These are phyloP conservation scores for Dicrurus megarhynchus DNA, from an alignment of 2,113 vertebrate genomes.

Conservation along the genomic window DNA sequence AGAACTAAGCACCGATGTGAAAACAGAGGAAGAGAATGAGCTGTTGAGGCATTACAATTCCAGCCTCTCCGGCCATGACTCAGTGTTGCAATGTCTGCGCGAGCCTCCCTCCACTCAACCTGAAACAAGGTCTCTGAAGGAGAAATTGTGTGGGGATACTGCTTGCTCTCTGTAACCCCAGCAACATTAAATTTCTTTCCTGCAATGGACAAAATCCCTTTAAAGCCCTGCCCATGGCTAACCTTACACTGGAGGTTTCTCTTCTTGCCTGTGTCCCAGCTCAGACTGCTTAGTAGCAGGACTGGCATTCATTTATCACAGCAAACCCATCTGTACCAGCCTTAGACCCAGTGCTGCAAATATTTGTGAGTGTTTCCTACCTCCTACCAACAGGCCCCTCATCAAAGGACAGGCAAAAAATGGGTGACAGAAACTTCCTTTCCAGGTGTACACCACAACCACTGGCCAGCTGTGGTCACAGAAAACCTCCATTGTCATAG, in stretches of 20 bases:
- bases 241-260: not conserved
- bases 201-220: not conserved
- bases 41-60: not conserved
- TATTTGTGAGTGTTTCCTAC: not conserved
- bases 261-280: not conserved
- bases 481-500: not conserved
- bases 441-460: not conserved
- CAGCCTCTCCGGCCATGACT: not conserved
- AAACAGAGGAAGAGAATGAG: not conserved
- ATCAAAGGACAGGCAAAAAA: not conserved
- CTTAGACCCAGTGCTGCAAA: not conserved
- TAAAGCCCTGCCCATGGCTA: not conserved
- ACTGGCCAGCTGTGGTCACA: not conserved
- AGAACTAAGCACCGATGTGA: not conserved
- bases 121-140: not conserved
- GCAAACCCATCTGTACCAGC: not conserved
- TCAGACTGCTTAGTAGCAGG: not conserved
- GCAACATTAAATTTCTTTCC: not conserved
- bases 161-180: not conserved
- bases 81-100: not conserved
- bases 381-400: rapidly evolving
- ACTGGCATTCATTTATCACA: not conserved
- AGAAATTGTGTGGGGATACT: not conserved
- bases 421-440: not conserved
- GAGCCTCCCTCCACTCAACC: not conserved